phyloP scores from a whole-genome alignment of 2,797 vertebrate genomes.

The Vireo griseus region DNA sequence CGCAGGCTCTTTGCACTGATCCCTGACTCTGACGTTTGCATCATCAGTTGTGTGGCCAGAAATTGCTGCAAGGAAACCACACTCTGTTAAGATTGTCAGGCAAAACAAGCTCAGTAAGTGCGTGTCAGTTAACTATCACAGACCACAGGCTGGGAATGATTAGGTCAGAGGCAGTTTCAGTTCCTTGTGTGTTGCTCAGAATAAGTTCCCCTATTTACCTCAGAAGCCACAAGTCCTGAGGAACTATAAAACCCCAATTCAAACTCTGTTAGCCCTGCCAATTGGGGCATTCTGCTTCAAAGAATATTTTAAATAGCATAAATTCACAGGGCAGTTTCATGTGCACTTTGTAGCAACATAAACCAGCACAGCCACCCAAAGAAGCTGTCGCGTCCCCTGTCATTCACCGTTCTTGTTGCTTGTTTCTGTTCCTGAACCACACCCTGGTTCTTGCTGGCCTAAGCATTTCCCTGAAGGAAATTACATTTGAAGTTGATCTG shows the following conservation, averaged over 20 bases:
- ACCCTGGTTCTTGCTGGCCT: slow-evolving; percentile 34
- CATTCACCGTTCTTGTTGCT: neutral
- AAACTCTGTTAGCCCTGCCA: neutral
- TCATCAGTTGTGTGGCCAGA: slow-evolving; percentile 88
- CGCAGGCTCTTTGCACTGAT: slow-evolving; percentile 98
- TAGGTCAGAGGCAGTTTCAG: slow-evolving; percentile 28
- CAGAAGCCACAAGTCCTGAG: slow-evolving; percentile 11
- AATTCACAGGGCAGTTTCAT: neutral
- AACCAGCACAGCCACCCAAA: neutral
- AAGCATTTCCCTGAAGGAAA: slow-evolving; percentile 42
- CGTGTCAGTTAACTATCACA: neutral
- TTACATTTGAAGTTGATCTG: neutral
- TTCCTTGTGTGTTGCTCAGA: slow-evolving; percentile 35
- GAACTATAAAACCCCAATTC: neutral
- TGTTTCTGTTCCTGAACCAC: slow-evolving; percentile 44
- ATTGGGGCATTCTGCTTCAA: neutral
- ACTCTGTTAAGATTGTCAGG: slow-evolving; percentile 29
- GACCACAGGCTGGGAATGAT: slow-evolving; percentile 22
- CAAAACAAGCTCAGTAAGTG: slow-evolving; percentile 31
- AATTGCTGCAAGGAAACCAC: slow-evolving; percentile 81
- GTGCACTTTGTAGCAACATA: neutral
- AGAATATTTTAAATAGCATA: neutral
- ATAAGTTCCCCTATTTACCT: slow-evolving; percentile 8
- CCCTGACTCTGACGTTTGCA: slow-evolving; percentile 95
- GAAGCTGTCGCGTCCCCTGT: neutral